Evolutionary conservation across 1,140 invertebrate species (phyloP), one percentile per base, ranked within the genome.

Genomic region (Lasioglossum baleicum): DNA sequence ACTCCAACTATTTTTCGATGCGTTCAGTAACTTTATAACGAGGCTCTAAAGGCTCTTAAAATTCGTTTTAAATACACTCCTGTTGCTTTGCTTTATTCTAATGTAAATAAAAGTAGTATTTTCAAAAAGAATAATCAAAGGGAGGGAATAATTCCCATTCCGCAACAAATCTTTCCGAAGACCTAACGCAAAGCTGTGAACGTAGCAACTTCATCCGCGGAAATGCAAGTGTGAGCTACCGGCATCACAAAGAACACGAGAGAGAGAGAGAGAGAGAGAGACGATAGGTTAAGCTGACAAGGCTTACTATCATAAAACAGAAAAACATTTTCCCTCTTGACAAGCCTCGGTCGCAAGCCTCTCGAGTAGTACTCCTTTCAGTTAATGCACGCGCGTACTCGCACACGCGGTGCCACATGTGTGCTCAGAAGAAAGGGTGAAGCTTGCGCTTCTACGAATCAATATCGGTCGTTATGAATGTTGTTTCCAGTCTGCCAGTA

Each of bases 391-490:
- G 56, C 73, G 7, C n/a, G 60, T 51, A 42, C 35, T 75, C 31
- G 58, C 70, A 67, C 76, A 31, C 40, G 44, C 7, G n/a, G 7
- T 7, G 42, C n/a, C 44, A 10, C 42, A 42, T 51, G 40, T 79
- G 17, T 40, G 61, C 22, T 26, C 44, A 44, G 11, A 26, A 67
- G 64, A 61, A 60, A 73, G 22, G 58, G 65, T 60, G 75, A 31
- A 31, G 58, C 56, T 58, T 61, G 53, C 65, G 75, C 67, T 75
- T 83, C 82, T 61, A 58, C 82, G 75, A 83, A 83, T 83, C 82
- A 71, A 83, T 84, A 83, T 84, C 83, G 63, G 60, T 10, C 51
- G 66, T 79, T 84, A 83, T 79, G 72, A 76, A 51, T 65, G 69
- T 72, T 78, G 65, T 60, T 60, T 74, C 65, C 60, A 66, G 61